Evolutionary conservation across 2,888 invertebrate species (phyloP), one percentile per base, ranked within the genome.

Genomic region (Diogma glabrata): DNA sequence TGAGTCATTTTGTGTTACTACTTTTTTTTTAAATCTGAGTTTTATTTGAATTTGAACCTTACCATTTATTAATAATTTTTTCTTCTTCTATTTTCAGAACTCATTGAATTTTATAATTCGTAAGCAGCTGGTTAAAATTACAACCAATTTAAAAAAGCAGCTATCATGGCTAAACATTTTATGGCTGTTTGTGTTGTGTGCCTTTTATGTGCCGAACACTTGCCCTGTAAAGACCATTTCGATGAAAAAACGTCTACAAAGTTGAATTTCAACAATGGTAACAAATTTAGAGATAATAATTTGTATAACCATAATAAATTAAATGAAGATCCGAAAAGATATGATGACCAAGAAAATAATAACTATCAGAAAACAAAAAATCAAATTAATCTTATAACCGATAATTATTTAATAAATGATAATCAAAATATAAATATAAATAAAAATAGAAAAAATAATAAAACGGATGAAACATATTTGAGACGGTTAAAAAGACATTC

Each of bases 161-260:
- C n/a, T n/a, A n/a, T n/a, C 52, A 70, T 70, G 79, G 76, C 77
- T 56, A 75, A 81, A 59, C 79, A 79, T 62, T 73, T 88, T 52
- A 80, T 87, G 59, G 82, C 85, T 12, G 86, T 87, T n/a, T 87
- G 87, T 64, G 82, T 88, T 69, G 83, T 88, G 60, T 88, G 88
- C 63, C 75, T 88, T 47, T 71, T 88, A 1, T 87, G 87, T 62
- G 85, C 87, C 2, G 81, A 86, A 10, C 86, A 86, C 61, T 72
- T 77, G 30, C 82, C 82, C 0, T 87, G 88, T 63, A 81, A 81
- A 46, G 83, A 86, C 2, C 87, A 87, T 61, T 72, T 78, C 47
- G 76, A 75, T n/a, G n/a, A n/a, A n/a, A n/a, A n/a, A n/a, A n/a
- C n/a, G n/a, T n/a, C n/a, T n/a, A n/a, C n/a, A n/a, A n/a, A n/a